Base-by-base conservation (phyloP, 1,140 invertebrate species). In the Papilio dardanus region DNA sequence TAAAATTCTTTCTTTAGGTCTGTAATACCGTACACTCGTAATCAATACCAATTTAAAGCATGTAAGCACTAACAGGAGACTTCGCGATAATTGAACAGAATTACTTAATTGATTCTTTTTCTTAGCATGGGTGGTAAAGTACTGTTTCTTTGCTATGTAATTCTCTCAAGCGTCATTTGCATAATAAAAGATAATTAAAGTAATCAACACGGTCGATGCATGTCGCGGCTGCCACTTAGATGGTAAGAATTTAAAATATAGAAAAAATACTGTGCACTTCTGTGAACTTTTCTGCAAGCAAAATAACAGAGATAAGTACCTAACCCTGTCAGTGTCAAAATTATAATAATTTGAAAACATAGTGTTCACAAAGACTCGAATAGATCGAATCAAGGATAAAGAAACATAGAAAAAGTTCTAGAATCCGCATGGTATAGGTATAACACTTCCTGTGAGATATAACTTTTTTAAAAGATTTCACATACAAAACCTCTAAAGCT, bases 401-500 rank as follows among this genome's bases (percentile, higher is more conserved):
- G 80, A 80, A 37, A 71, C 71, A 74, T 12, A 62, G n/a, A n/a
- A n/a, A n/a, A 8, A 71, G 30, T 54, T 16, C 66, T 62, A 46
- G 73, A 71, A 71, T 37, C 65, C 73, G 74, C 73, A 69, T 28
- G 35, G 75, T n/a, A n/a, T n/a, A n/a, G n/a, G n/a, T n/a, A n/a
- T n/a, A n/a, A n/a, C n/a, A n/a, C n/a, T n/a, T n/a, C n/a, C n/a
- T n/a, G n/a, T n/a, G n/a, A 71, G 54, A 82, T 83, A 79, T 82
- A 85, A 62, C 54, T 88, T 87, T 81, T 84, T 86, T 79, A 86
- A 88, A 82, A 85, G 85, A 83, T 80, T 85, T 82, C 78, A 76
- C 78, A 86, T 86, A 88, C 84, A 87, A 62, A 86, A 85, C 81
- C 77, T 76, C 79, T 76, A 83, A 84, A 83, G 81, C 77, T 80